phyloP scores from a whole-genome alignment of 2,888 invertebrate genomes.

The Troilus luridus region DNA sequence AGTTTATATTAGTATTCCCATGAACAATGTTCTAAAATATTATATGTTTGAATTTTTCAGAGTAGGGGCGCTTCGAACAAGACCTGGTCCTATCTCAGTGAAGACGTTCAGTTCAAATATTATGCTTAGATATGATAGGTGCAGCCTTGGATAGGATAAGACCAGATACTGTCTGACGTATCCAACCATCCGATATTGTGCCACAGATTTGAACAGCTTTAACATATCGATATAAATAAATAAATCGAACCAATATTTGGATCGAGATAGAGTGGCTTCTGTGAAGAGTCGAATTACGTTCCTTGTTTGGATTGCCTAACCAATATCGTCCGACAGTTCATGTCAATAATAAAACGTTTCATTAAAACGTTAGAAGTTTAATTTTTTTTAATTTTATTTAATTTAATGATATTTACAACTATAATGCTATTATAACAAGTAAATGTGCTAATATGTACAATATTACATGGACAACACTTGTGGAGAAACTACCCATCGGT shows the following conservation, averaged over 20 bases:
- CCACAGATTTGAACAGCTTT: constrained; percentile 21
- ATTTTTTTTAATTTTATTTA: too few relatives aligned
- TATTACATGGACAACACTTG: too few relatives aligned
- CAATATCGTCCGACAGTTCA: neutral
- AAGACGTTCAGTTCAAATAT: constrained; percentile 21
- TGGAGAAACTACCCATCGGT: too few relatives aligned
- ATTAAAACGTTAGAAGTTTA: neutral
- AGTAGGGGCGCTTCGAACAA: too few relatives aligned
- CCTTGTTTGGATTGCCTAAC: neutral
- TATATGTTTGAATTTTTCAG: neutral
- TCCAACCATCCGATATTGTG: neutral
- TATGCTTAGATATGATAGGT: neutral
- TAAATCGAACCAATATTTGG: neutral
- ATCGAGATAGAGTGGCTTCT: neutral
- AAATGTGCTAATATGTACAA: too few relatives aligned
- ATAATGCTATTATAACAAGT: too few relatives aligned
- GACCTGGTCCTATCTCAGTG: neutral
- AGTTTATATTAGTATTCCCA: too few relatives aligned
- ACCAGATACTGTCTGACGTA: constrained; percentile 3
- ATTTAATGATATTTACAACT: too few relatives aligned
- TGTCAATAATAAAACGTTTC: neutral
- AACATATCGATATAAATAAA: neutral
- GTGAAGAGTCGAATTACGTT: neutral
- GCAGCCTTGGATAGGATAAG: neutral
- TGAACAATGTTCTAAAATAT: too few relatives aligned